Evolutionary conservation across 1,140 invertebrate species (phyloP).

Genomic region (Glomeris maerens): DNA sequence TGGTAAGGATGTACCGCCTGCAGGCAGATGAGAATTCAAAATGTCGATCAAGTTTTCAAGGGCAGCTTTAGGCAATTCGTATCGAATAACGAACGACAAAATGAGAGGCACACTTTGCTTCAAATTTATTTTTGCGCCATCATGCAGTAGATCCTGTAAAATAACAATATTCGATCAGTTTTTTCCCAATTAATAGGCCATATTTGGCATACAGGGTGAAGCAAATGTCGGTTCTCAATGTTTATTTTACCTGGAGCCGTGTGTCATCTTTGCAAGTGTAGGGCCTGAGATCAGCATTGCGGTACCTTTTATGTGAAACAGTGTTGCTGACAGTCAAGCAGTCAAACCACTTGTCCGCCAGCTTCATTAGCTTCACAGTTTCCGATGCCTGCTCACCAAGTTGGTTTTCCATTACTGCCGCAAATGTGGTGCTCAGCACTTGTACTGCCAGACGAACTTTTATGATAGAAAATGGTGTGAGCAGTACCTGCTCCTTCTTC

Average conservation of each 20-base stretch:
- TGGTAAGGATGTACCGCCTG: no score
- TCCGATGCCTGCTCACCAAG: background rate
- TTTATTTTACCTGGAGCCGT: conserved; percentile 3
- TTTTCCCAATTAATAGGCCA: no score
- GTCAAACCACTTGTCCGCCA: conserved; percentile 3
- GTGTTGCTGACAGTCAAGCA: background rate
- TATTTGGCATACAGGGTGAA: no score
- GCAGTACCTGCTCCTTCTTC: background rate
- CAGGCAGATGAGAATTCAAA: no score
- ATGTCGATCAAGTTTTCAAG: no score
- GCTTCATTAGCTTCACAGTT: conserved; percentile 1
- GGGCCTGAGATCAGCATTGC: background rate
- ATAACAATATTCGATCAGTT: no score
- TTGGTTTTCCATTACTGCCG: background rate
- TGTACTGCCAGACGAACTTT: conserved; percentile 4
- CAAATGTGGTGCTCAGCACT: background rate
- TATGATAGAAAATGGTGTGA: background rate
- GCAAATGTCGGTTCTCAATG: no score
- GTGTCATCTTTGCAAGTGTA: background rate
- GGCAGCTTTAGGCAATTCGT: no score
- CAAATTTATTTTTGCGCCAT: no score
- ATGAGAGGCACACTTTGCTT: no score
- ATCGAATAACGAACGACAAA: no score
- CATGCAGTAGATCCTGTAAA: no score
- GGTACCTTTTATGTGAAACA: background rate